Evolutionary conservation across 1,140 invertebrate genomes (phyloP), one percentile per base, ranked within the genome.

Genomic region (Acromyrmex echinatior): DNA sequence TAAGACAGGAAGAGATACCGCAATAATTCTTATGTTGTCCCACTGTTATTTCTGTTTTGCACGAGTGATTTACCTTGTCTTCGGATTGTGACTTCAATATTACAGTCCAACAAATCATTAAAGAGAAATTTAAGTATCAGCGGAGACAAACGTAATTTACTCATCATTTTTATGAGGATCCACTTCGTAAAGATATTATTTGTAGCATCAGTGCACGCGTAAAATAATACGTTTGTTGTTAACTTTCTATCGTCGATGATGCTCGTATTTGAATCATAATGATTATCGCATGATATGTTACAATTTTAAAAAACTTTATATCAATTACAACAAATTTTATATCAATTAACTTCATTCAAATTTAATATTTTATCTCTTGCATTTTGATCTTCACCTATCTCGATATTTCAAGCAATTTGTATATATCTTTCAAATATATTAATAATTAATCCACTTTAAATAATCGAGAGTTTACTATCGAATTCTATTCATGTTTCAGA

Each of bases 81-180:
- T 86, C 63, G 62, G 45, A 78, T 10, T 45, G 14, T 9, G 31
- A 14, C 12, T 21, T 21, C 56, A 21, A 60, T 78, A 80, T 14
- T 58, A 56, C 2, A 73, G 56, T 25, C 4, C 35, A 53, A 16
- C 60, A 70, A 78, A 39, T 7, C 31, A 87, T 90, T 89, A 85
- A 87, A 85, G 89, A 90, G 89, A 90, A 90, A 90, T 76, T 89
- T 87, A 31, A 76, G 73, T 73, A 85, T 58, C 45, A 25, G 21
- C 9, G 21, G 35, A 31, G 31, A 86, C 53, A 58, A 51, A 73
- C 21, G 28, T 76, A 79, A 39, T 49, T 62, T 60, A 49, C 35
- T 21, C 7, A 63, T 66, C 68, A 84, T 86, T 62, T 70, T 80
- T 28, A 51, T 68, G 51, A 60, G 28, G 63, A 86, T 87, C 68